phyloP scores from a whole-genome alignment of 23 tunicate genomes.

The Trididemnum nubilum region DNA sequence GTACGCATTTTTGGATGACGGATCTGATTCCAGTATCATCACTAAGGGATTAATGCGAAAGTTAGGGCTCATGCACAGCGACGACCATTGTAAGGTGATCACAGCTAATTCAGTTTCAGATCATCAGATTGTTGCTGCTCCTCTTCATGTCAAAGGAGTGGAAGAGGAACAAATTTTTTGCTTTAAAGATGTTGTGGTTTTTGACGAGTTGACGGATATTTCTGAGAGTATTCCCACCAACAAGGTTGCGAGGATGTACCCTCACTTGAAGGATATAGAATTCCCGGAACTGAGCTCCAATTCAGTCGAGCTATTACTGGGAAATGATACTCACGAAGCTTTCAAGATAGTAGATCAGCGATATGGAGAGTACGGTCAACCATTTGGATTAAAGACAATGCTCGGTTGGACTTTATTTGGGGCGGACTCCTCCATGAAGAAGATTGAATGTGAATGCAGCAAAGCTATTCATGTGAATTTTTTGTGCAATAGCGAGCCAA shows the following conservation, averaged over 20 bases:
- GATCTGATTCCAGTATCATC: background rate
- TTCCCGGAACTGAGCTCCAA: background rate
- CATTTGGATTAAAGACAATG: background rate
- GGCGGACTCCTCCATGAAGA: background rate
- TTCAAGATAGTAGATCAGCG: background rate
- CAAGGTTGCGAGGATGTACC: background rate
- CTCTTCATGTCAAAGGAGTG: background rate
- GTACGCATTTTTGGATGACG: slow-evolving; percentile 3
- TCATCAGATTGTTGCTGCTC: background rate
- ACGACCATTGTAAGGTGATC: background rate
- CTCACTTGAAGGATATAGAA: background rate
- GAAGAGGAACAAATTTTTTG: background rate
- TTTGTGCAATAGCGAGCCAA: background rate
- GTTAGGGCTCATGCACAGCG: background rate
- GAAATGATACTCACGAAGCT: background rate
- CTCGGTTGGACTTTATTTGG: background rate
- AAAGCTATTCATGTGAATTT: background rate
- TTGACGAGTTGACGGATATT: background rate
- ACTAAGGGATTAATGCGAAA: background rate
- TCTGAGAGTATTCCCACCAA: background rate
- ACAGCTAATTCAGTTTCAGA: background rate
- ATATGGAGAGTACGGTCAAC: background rate
- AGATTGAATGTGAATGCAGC: background rate
- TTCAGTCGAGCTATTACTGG: slow-evolving; percentile 2
- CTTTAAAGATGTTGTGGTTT: background rate